Evolutionary conservation across 2,113 vertebrate species (phyloP).

Genomic region (Epinephelus moara): DNA sequence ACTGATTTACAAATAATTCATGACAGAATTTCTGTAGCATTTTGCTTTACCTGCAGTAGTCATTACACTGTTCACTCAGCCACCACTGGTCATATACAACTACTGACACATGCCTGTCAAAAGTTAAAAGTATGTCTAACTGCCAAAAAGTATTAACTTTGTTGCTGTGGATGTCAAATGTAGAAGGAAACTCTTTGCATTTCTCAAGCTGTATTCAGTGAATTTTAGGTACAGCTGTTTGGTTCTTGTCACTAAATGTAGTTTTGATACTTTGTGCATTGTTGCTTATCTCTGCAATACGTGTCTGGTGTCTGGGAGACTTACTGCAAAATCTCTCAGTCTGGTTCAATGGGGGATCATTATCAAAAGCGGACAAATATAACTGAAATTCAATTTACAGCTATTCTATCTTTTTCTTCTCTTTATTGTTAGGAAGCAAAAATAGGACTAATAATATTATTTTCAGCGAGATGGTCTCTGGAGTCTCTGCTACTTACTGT

Average conservation of each 20-base stretch:
- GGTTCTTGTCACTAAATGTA: not conserved
- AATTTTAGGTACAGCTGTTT: not conserved
- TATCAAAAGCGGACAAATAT: not conserved
- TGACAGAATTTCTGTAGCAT: not conserved
- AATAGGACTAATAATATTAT: not conserved
- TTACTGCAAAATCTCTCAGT: too few relatives aligned
- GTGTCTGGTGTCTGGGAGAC: not conserved
- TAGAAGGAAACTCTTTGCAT: not conserved
- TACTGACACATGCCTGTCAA: not conserved
- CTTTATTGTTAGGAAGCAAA: not conserved
- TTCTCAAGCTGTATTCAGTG: not conserved
- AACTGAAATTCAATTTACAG: not conserved
- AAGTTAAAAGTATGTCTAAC: not conserved
- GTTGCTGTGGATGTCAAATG: not conserved
- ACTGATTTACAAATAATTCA: not conserved
- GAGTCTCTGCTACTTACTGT: constrained; percentile 4
- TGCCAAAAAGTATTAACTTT: not conserved
- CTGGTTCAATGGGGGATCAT: not conserved
- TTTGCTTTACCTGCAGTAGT: not conserved
- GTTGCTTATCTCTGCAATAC: not conserved
- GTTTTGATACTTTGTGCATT: not conserved
- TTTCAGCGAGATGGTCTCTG: constrained; percentile 4
- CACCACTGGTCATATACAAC: not conserved
- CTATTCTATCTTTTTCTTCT: not conserved
- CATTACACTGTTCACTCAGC: not conserved